A percentile compares a stretch with the other conserved stretches of the same genome.
phyloP scores from a whole-genome alignment of 2,888 invertebrate species.

The Ditula angustiorana region DNA sequence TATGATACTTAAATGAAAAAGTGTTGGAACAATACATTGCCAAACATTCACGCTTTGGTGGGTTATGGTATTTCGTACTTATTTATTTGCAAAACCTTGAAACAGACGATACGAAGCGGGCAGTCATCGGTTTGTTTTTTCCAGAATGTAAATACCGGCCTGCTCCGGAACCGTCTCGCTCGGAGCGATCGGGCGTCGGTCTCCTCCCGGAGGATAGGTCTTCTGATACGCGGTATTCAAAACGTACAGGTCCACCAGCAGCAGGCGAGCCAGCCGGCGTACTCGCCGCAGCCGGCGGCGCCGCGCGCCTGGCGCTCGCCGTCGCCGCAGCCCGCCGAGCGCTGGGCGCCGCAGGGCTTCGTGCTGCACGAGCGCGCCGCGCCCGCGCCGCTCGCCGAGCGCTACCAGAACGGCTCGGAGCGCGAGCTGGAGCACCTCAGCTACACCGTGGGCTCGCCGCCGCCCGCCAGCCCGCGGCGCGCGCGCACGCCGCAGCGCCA shows the following conservation, averaged over 20 bases:
- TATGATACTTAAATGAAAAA: too few relatives aligned
- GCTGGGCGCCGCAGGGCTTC: constrained; percentile 86
- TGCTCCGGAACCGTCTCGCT: too few relatives aligned
- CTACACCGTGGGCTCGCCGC: constrained; percentile 85
- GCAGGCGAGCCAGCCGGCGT: constrained; percentile 53
- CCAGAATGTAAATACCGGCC: background rate
- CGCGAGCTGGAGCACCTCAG: constrained; percentile 83
- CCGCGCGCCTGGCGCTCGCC: constrained; percentile 78
- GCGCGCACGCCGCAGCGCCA: constrained; percentile 85
- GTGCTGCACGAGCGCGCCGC: constrained; percentile 87
- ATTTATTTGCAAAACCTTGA: too few relatives aligned
- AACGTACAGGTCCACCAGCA: constrained; percentile 64
- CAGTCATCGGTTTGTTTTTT: too few relatives aligned
- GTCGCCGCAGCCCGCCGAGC: constrained; percentile 57
- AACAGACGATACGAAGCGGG: too few relatives aligned
- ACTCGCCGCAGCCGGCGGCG: constrained; percentile 50
- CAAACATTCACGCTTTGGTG: too few relatives aligned
- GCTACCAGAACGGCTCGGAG: constrained; percentile 45
- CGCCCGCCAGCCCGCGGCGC: constrained; percentile 87
- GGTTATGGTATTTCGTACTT: too few relatives aligned
- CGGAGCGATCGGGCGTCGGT: too few relatives aligned
- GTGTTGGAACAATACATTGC: too few relatives aligned
- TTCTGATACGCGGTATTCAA: too few relatives aligned
- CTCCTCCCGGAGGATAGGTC: too few relatives aligned
- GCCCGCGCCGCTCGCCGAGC: constrained; percentile 88